Base-by-base conservation (phyloP, 2,113 vertebrate species). In the Corynorhinus townsendii region DNA sequence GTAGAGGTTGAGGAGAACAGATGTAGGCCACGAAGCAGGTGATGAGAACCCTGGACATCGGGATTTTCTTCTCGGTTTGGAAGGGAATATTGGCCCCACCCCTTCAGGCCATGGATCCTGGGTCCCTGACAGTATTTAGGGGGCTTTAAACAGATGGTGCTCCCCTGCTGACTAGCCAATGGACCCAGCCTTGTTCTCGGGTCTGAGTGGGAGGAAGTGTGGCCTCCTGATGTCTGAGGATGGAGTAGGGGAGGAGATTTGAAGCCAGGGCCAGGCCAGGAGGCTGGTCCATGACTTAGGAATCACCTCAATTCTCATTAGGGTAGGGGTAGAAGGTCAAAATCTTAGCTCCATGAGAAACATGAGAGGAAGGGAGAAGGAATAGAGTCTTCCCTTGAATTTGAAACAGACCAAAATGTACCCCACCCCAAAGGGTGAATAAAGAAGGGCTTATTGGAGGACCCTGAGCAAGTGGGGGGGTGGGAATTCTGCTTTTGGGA, bases 11-110 rank as follows among this genome's bases (percentile, higher is more conserved):
- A 64, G 83, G 56, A 54, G 75, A 59, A 11, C 8, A 40, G 14
- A 40, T 59, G 38, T 77, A 56, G 82, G 83, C n/a, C 75, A 9
- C 15, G 19, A 4, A 73, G 59, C 35, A 0, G 62, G 10, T 3
- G 33, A 35, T 3, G n/a, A 71, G 49, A 59, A 33, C 12, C 43
- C n/a, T 3, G 49, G 52, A 76, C 52, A 16, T 5, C 5, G 11
- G 68, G 80, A 26, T 83, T 93, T 72, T 72, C 92, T 69, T 49
- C 33, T 4, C 28, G 9, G 26, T 43, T 38, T 62, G 72, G 89
- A 59, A 80, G 87, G 92, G 52, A 83, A 17, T 26, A 0, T 56
- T 16, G 77, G 92, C 73, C 82, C 93, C 95, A 56, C 95, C 94
- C 84, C 80, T 66, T 47, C 15, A 11, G 30, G 0, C 26, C 20